Conservation (phyloP, 2,888 invertebrate species). For the Limnephilus lunatus region DNA sequence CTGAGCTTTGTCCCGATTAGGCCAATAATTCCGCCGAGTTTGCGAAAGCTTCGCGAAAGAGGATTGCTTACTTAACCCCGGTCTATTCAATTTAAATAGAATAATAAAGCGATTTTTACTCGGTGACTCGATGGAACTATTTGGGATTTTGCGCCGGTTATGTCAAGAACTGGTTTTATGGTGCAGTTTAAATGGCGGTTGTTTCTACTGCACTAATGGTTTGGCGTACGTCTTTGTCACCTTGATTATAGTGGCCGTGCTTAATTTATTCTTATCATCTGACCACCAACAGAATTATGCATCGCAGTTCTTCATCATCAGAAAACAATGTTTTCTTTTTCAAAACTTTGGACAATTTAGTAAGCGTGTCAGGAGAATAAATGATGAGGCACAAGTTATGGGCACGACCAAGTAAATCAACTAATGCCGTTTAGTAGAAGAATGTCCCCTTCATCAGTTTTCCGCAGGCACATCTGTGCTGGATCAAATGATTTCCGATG, state of each 20-base stretch:
- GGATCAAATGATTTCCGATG: too few relatives aligned
- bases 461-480: too few relatives aligned
- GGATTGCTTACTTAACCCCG: neutral
- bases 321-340: too few relatives aligned
- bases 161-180: slow-evolving; percentile 55
- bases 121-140: neutral
- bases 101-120: neutral
- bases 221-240: neutral
- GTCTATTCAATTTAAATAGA: neutral
- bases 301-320: neutral
- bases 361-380: too few relatives aligned
- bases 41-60: neutral
- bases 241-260: neutral
- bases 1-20: neutral
- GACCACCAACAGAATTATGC: neutral
- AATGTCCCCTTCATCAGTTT: too few relatives aligned
- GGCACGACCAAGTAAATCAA: too few relatives aligned
- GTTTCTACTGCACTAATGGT: neutral
- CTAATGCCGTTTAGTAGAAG: too few relatives aligned
- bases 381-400: too few relatives aligned
- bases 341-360: too few relatives aligned
- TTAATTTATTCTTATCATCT: neutral
- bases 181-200: slow-evolving; percentile 59
- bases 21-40: neutral
- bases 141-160: neutral